These are phyloP conservation scores for Aleiodes leptofemur DNA, from an alignment of 2,888 invertebrate genomes.

Conservation along the genomic window DNA sequence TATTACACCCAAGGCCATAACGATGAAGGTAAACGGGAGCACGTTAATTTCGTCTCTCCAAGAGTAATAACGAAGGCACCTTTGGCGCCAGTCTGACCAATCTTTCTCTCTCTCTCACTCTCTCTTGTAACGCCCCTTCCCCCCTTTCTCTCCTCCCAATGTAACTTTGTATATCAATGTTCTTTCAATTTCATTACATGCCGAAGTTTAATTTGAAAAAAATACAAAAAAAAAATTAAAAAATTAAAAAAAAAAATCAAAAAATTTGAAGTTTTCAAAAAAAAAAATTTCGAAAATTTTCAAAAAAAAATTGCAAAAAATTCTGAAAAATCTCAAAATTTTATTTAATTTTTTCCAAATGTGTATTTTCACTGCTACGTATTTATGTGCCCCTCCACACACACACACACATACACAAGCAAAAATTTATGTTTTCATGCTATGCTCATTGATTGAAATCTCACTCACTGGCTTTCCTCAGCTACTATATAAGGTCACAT, in stretches of 20 bases:
- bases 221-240: too few relatives aligned
- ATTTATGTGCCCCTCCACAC: not conserved
- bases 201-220: too few relatives aligned
- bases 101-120: too few relatives aligned
- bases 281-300: too few relatives aligned
- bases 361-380: not conserved
- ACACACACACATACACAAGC: not conserved
- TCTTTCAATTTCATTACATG: not conserved
- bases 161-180: too few relatives aligned
- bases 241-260: too few relatives aligned
- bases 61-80: constrained; percentile 37
- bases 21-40: constrained; percentile 47
- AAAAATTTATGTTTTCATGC: not conserved
- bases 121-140: constrained; percentile 16
- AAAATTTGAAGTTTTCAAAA: too few relatives aligned
- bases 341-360: constrained; percentile 1
- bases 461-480: constrained; percentile 22
- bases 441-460: constrained; percentile 7
- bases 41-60: constrained; percentile 50
- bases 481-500: not conserved
- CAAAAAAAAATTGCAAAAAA: too few relatives aligned
- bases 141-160: too few relatives aligned
- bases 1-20: constrained; percentile 45
- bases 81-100: constrained; percentile 48
- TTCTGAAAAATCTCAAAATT: not conserved